A percentile compares a stretch with the other conserved stretches of the same genome.
Conservation (phyloP, 2,797 vertebrate species). For the Rhinichthys osculus region DNA sequence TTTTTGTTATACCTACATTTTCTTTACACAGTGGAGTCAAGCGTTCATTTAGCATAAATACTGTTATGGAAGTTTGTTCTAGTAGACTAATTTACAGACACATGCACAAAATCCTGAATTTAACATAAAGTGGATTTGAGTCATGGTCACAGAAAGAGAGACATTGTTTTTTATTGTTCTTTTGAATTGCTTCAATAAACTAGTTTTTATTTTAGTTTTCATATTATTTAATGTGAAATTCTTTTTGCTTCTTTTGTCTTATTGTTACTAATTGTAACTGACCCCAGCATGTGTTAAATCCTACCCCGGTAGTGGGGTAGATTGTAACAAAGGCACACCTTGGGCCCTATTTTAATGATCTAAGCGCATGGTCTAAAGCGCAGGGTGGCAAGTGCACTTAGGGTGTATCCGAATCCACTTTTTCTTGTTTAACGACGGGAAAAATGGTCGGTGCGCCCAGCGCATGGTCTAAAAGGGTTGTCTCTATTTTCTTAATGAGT, state of each 20-base stretch:
- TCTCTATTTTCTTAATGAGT: too few relatives aligned
- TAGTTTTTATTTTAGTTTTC: not conserved
- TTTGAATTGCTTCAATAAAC: not conserved
- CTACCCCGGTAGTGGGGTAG: not conserved
- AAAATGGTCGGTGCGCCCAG: too few relatives aligned
- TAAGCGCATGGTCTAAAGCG: too few relatives aligned
- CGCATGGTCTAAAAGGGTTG: too few relatives aligned
- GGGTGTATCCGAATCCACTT: too few relatives aligned
- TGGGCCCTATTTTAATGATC: too few relatives aligned
- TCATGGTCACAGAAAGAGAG: not conserved
- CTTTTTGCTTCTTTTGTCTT: not conserved
- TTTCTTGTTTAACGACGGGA: too few relatives aligned
- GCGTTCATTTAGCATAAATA: too few relatives aligned
- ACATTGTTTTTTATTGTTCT: not conserved
- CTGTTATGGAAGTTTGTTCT: not conserved
- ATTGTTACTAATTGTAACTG: not conserved
- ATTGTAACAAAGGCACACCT: not conserved
- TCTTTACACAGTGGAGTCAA: not conserved
- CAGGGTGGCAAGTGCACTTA: too few relatives aligned
- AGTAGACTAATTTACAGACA: not conserved
- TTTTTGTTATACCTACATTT: not conserved
- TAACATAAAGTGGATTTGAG: not conserved
- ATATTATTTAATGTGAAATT: not conserved
- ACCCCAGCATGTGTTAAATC: not conserved
- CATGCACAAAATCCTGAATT: not conserved